Evolutionary conservation across 2,888 invertebrate genomes (phyloP).

Genomic region (Pristionchus arcanus): DNA sequence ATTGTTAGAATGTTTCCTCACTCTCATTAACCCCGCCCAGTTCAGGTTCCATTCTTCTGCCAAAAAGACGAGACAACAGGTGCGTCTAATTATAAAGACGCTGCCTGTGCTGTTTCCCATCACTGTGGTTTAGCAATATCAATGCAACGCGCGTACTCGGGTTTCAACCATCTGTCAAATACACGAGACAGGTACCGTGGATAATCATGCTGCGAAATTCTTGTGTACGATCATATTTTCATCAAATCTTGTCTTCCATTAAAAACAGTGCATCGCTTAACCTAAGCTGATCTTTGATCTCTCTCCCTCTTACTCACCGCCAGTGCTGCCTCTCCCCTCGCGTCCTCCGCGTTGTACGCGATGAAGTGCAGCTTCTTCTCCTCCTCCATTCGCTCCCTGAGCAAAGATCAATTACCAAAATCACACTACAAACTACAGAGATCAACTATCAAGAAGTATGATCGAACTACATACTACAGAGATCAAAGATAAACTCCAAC

Average conservation of each 20-base stretch:
- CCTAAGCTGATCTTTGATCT: neutral
- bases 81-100: too few relatives aligned
- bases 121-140: too few relatives aligned
- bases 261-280: too few relatives aligned
- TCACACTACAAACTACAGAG: neutral
- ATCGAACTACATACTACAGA: neutral
- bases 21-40: too few relatives aligned
- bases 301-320: conserved; percentile 53
- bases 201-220: too few relatives aligned
- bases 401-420: conserved; percentile 3
- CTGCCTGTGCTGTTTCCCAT: too few relatives aligned
- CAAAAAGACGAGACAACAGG: too few relatives aligned
- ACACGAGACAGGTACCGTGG: too few relatives aligned
- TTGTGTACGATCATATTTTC: neutral
- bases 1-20: too few relatives aligned
- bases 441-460: neutral
- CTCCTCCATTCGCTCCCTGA: conserved; percentile 60
- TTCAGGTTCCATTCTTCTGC: too few relatives aligned
- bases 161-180: too few relatives aligned
- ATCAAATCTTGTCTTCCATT: neutral
- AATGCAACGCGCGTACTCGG: too few relatives aligned
- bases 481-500: neutral
- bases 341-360: conserved; percentile 71
- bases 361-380: conserved; percentile 68
- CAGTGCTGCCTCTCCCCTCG: conserved; percentile 69